Percentiles rank a stretch among this genome's conserved stretches.
phyloP scores from a whole-genome alignment of 2,113 vertebrate genomes.

The Anhinga anhinga region DNA sequence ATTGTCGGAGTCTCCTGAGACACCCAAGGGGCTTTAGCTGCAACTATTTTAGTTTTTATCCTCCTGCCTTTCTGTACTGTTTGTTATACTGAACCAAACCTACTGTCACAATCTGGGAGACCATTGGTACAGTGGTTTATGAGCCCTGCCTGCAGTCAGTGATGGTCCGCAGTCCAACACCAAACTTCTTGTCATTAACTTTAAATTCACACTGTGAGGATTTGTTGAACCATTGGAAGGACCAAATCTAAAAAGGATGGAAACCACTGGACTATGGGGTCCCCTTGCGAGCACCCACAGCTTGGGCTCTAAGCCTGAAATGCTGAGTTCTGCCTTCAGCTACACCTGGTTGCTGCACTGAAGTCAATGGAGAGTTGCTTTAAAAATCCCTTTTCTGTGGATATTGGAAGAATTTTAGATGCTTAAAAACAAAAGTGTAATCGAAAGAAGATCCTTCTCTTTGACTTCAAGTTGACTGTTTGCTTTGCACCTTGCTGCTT shows the following conservation, averaged over 20 bases:
- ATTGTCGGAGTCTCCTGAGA: not conserved
- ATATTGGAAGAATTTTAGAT: not conserved
- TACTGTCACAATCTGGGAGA: not conserved
- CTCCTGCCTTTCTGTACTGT: constrained; percentile 31
- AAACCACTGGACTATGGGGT: constrained; percentile 34
- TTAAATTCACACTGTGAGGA: not conserved
- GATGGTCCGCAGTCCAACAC: not conserved
- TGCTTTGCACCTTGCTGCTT: constrained; percentile 41
- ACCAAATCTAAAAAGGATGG: not conserved
- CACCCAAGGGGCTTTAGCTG: not conserved
- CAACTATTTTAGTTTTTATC: not conserved
- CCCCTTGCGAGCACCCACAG: not conserved
- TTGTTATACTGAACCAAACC: not conserved
- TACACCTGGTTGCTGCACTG: not conserved
- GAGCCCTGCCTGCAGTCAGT: not conserved
- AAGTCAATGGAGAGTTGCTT: constrained; percentile 37
- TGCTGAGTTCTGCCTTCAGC: not conserved
- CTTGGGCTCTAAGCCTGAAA: not conserved
- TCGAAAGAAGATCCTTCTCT: not conserved
- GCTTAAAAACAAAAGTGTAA: not conserved
- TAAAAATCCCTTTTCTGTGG: not conserved
- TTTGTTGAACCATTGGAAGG: not conserved
- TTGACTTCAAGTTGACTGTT: constrained; percentile 42
- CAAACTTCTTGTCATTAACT: not conserved
- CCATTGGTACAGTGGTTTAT: not conserved